Conservation (phyloP, 2,797 vertebrate genomes). For the Halcyon badia region DNA sequence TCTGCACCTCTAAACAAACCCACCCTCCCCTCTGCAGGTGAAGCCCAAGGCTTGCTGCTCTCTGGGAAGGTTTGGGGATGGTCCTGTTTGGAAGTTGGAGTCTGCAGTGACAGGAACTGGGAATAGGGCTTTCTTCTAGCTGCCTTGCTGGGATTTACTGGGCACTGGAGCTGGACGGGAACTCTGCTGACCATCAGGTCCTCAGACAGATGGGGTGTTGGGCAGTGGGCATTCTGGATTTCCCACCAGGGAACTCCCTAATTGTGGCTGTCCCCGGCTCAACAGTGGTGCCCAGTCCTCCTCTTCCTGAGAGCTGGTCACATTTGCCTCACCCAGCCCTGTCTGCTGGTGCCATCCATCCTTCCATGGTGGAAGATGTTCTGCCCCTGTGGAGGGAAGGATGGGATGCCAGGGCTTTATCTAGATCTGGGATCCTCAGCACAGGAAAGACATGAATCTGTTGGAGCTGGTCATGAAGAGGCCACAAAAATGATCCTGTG, state of each 20-base stretch:
- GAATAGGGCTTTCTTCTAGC: not conserved
- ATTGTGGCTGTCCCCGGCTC: not conserved
- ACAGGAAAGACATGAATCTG: not conserved
- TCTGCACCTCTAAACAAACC: not conserved
- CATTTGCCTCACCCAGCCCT: not conserved
- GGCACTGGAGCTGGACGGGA: not conserved
- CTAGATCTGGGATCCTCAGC: not conserved
- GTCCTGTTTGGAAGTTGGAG: not conserved
- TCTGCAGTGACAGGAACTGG: not conserved
- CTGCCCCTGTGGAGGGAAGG: not conserved
- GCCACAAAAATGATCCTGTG: not conserved
- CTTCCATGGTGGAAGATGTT: not conserved
- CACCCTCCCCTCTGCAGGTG: not conserved
- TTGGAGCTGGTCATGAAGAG: not conserved
- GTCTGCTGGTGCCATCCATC: not conserved
- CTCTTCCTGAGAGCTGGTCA: not conserved
- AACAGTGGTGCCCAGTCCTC: not conserved
- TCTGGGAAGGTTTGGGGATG: not conserved
- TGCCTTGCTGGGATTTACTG: not conserved
- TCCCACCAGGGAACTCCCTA: not conserved
- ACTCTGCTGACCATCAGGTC: not conserved
- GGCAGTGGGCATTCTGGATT: not conserved
- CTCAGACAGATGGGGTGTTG: fast-evolving
- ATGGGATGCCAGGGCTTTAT: not conserved
- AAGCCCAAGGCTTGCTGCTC: not conserved